Evolutionary conservation across 2,113 vertebrate species (phyloP).

Genomic region (Phrynosoma platyrhinos): DNA sequence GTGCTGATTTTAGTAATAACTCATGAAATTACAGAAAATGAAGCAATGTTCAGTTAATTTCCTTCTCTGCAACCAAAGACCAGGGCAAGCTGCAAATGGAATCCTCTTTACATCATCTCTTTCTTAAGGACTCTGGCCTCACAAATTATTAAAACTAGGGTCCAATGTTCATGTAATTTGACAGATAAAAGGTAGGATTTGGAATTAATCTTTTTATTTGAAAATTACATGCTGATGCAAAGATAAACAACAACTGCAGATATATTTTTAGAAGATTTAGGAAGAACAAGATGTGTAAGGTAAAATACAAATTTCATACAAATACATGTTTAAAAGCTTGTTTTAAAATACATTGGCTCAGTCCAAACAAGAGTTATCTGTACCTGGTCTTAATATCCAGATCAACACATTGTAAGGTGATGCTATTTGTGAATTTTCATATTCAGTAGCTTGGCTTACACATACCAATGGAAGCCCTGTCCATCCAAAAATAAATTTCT

Average conservation of each 20-base stretch:
- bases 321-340: background rate
- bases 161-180: slow-evolving; percentile 42
- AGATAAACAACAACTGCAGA: background rate
- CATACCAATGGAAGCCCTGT: background rate
- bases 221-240: slow-evolving; percentile 28
- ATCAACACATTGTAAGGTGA: background rate
- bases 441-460: background rate
- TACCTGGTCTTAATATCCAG: background rate
- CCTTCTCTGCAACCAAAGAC: slow-evolving; percentile 74
- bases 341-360: background rate
- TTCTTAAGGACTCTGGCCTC: slow-evolving; percentile 55
- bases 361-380: background rate
- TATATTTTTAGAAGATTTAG: background rate
- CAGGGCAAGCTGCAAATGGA: slow-evolving; percentile 74
- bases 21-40: slow-evolving; percentile 73
- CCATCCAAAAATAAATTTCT: background rate
- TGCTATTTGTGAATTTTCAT: background rate
- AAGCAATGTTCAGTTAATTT: slow-evolving; percentile 77
- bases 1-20: slow-evolving; percentile 77
- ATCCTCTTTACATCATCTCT: slow-evolving; percentile 62
- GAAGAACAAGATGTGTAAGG: background rate
- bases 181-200: slow-evolving; percentile 47
- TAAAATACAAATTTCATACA: background rate
- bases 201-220: slow-evolving; percentile 58
- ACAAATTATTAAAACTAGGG: slow-evolving; percentile 64